Conservation (phyloP, 2,113 vertebrate genomes). For the Gallinago media region DNA sequence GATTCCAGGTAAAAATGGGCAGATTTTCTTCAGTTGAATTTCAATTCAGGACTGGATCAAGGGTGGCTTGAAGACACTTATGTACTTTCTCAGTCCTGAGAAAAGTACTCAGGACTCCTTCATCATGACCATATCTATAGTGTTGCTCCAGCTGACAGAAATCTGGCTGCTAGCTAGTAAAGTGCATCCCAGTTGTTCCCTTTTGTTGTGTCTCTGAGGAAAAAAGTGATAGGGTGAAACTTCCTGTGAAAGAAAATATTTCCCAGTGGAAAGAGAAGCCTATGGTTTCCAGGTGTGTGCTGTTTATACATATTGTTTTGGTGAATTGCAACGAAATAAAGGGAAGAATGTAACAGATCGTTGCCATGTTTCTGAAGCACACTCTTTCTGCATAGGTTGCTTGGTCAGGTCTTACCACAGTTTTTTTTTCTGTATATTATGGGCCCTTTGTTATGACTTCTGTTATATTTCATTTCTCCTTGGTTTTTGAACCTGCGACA, state of each 20-base stretch:
- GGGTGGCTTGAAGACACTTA: neutral
- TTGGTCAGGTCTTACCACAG: neutral
- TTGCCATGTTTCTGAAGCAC: neutral
- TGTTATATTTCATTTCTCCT: neutral
- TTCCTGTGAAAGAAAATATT: neutral
- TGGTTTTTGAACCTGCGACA: neutral
- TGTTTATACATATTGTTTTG: neutral
- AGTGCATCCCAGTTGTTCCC: neutral
- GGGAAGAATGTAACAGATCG: too few species aligned
- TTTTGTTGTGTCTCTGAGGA: neutral
- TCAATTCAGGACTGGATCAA: neutral
- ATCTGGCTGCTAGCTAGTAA: neutral
- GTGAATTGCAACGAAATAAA: neutral
- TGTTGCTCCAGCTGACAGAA: neutral
- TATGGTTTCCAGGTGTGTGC: neutral
- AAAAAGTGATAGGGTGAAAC: neutral
- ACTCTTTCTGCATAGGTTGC: neutral
- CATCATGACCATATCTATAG: neutral
- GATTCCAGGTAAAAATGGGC: neutral
- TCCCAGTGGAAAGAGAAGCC: neutral
- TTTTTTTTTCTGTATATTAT: neutral
- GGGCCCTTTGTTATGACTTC: neutral
- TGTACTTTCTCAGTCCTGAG: neutral
- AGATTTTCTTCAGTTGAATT: neutral
- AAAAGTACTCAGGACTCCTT: neutral